These are phyloP conservation scores for Enteromius thamalakanensis DNA, from an alignment of 2,797 vertebrate species.

Conservation along the genomic window DNA sequence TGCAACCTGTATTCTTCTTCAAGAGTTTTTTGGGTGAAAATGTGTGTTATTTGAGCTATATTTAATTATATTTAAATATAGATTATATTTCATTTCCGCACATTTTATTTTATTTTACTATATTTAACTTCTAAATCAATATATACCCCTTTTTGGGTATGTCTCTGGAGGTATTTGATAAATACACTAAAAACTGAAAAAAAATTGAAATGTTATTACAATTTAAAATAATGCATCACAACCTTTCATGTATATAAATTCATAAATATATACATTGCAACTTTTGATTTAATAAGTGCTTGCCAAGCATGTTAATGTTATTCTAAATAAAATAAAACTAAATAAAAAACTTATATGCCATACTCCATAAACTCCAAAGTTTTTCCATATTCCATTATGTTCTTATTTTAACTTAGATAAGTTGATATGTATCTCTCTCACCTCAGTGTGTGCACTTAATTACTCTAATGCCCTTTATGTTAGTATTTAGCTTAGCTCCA, in stretches of 20 bases:
- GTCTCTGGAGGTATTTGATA: background rate
- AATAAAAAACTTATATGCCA: no score
- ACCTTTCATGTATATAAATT: background rate
- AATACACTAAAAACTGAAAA: background rate
- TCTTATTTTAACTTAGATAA: no score
- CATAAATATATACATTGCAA: background rate
- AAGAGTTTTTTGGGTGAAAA: background rate
- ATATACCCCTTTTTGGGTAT: background rate
- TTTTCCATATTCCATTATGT: no score
- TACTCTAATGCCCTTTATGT: no score
- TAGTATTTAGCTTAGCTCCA: no score
- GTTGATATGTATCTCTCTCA: no score
- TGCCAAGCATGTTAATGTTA: background rate
- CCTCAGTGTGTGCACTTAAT: no score
- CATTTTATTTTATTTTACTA: background rate
- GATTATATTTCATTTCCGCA: background rate
- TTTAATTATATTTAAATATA: no score
- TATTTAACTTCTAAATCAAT: background rate
- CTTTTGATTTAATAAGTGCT: background rate
- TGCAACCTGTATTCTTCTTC: no score
- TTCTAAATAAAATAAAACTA: background rate
- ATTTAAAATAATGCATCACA: background rate
- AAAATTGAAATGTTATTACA: background rate
- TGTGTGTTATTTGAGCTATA: background rate
- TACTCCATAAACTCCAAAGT: no score